Conservation (phyloP, 2,888 invertebrate genomes). For the Standfussiana lucernea region DNA sequence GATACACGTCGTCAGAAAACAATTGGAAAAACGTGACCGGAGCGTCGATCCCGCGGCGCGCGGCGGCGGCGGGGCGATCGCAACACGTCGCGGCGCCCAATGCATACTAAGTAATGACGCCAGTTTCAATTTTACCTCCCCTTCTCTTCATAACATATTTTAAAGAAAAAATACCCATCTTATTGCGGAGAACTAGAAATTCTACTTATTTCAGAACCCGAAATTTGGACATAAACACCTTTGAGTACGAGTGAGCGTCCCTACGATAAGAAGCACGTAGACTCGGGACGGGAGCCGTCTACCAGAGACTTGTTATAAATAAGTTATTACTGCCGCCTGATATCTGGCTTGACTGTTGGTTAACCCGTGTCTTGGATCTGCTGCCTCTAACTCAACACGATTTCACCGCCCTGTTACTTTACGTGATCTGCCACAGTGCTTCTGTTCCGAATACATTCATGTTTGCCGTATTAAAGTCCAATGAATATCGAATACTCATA, state of each 20-base stretch:
- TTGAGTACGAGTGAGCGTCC: conserved; percentile 46
- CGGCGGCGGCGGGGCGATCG: conserved; percentile 78
- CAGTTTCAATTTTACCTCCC: conserved; percentile 88
- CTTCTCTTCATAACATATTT: conserved; percentile 79
- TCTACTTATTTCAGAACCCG: conserved; percentile 39
- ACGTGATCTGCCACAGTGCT: conserved; percentile 57
- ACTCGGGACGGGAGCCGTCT: conserved; percentile 59
- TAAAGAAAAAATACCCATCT: conserved; percentile 63
- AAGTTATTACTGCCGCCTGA: conserved; percentile 77
- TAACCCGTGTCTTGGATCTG: conserved; percentile 68
- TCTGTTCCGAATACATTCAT: conserved; percentile 39
- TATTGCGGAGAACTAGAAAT: conserved; percentile 42
- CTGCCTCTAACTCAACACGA: conserved; percentile 63
- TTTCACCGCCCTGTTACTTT: conserved; percentile 48
- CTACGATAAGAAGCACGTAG: conserved; percentile 69
- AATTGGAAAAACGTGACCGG: conserved; percentile 89
- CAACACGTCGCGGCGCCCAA: conserved; percentile 85
- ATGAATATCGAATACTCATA: conserved; percentile 32
- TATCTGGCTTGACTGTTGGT: conserved; percentile 70
- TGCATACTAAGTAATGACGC: conserved; percentile 89
- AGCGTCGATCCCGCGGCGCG: conserved; percentile 79
- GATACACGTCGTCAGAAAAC: conserved; percentile 90
- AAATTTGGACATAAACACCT: conserved; percentile 56
- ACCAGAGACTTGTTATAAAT: conserved; percentile 81
- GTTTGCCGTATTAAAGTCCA: conserved; percentile 12